Base-by-base conservation (phyloP, 1,140 invertebrate species). In the Coenobita brevimanus region DNA sequence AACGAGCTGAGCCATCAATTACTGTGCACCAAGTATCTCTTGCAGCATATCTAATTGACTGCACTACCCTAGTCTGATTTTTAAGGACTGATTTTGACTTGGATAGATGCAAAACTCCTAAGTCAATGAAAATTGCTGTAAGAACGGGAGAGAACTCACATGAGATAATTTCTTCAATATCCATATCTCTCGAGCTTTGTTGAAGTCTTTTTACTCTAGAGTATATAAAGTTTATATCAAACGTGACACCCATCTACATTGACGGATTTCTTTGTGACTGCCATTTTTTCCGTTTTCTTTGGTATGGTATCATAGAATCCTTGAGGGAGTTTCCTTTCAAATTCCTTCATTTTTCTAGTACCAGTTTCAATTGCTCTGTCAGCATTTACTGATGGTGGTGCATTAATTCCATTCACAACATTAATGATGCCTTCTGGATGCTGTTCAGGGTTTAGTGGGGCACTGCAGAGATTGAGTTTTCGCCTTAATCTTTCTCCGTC, bases 131-230 rank as follows among this genome's bases (percentile, higher is more conserved):
- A 75, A 75, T 24, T 30, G 71, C 36, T 75, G 71, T 75, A n/a
- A n/a, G n/a, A n/a, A n/a, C n/a, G n/a, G n/a, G n/a, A n/a, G n/a
- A n/a, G n/a, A n/a, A n/a, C 36, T 75, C 71, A 75, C 71, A 75
- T 75, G 71, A 75, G 17, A 75, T 75, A 75, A 75, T 33, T n/a
- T 75, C 30, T 33, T 67, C 62, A 67, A 67, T 67, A 67, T 67
- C n/a, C 21, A 67, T 67, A 38, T 75, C 3, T 75, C 71, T 75
- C n/a, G 71, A 75, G 15, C 27, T 38, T 75, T 24, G 15, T 75
- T 75, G 17, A 75, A 75, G 71, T 75, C 71, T 8, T 75, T 6
- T 75, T 30, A 38, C 24, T 67, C 62, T 38, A 75, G 71, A 75
- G 33, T 75, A 75, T 30, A 75, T 75, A 30, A 75, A 38, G 27